These are phyloP conservation scores for Drosophila pseudoananassae DNA, from an alignment of 1,140 invertebrate genomes.

Conservation along the genomic window DNA sequence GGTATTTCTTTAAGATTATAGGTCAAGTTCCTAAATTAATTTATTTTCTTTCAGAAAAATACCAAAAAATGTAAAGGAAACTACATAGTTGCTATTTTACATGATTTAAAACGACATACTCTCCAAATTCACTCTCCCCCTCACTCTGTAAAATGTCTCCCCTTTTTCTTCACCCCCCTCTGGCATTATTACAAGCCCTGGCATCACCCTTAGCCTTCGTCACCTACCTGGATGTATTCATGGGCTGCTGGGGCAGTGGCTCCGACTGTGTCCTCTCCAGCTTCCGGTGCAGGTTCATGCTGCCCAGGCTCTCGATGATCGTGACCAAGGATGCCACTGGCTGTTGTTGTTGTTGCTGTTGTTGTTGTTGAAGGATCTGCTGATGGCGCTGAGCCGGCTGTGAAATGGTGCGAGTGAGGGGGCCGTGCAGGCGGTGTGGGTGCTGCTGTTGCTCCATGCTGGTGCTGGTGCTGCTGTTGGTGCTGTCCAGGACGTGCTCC, in stretches of 20 bases:
- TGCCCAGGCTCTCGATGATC: conserved; percentile 84
- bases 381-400: conserved; percentile 68
- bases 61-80: too few relatives aligned
- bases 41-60: too few relatives aligned
- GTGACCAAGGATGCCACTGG: conserved; percentile 56
- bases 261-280: conserved; percentile 93
- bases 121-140: too few relatives aligned
- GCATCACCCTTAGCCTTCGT: background rate
- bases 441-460: background rate
- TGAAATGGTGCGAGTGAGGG: conserved; percentile 74
- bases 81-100: too few relatives aligned
- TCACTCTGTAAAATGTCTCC: too few relatives aligned
- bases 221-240: conserved; percentile 81
- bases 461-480: conserved; percentile 8
- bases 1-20: too few relatives aligned
- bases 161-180: too few relatives aligned
- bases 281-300: conserved; percentile 88
- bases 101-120: too few relatives aligned
- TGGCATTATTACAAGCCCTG: background rate
- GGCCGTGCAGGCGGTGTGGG: conserved; percentile 62
- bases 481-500: conserved; percentile 43
- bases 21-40: too few relatives aligned
- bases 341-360: conserved; percentile 50
- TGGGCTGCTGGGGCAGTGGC: conserved; percentile 85
- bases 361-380: conserved; percentile 31